Evolutionary conservation across 1,140 invertebrate species (phyloP).

Genomic region (Grapholita molesta): DNA sequence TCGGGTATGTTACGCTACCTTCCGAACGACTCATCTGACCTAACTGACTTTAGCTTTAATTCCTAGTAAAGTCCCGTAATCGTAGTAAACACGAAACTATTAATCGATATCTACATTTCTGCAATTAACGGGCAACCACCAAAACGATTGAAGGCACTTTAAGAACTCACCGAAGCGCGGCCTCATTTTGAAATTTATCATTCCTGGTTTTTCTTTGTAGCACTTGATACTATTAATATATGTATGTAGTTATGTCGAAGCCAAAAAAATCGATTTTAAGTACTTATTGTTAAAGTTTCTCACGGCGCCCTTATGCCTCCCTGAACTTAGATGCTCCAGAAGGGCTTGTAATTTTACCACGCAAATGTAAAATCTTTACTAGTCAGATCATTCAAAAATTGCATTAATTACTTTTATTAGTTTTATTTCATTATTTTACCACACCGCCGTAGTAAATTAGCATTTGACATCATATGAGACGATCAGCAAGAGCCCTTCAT

Average conservation of each 20-base stretch:
- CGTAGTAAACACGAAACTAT: slow-evolving; percentile 3
- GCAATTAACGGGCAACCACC: not conserved
- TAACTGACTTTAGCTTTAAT: slow-evolving; percentile 2
- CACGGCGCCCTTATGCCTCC: not conserved
- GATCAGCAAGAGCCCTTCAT: slow-evolving; percentile 11
- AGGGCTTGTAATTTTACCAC: not conserved
- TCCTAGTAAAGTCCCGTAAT: not conserved
- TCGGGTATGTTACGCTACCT: not conserved
- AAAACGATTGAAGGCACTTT: not conserved
- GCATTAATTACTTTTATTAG: not conserved
- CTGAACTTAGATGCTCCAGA: not conserved
- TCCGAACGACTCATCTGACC: not conserved
- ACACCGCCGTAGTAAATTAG: not conserved
- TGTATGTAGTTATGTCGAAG: not conserved
- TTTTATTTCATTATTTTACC: not conserved
- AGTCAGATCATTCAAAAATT: not conserved
- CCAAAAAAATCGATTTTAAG: slow-evolving; percentile 10
- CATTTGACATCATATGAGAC: not conserved
- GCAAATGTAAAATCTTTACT: not conserved
- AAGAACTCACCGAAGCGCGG: not conserved
- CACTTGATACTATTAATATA: not conserved
- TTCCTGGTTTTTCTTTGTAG: not conserved
- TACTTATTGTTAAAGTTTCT: not conserved
- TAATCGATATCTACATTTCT: slow-evolving; percentile 8
- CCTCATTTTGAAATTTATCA: slow-evolving; percentile 10